Conservation (phyloP, 2,113 vertebrate species). For the Stigmatopora argus region DNA sequence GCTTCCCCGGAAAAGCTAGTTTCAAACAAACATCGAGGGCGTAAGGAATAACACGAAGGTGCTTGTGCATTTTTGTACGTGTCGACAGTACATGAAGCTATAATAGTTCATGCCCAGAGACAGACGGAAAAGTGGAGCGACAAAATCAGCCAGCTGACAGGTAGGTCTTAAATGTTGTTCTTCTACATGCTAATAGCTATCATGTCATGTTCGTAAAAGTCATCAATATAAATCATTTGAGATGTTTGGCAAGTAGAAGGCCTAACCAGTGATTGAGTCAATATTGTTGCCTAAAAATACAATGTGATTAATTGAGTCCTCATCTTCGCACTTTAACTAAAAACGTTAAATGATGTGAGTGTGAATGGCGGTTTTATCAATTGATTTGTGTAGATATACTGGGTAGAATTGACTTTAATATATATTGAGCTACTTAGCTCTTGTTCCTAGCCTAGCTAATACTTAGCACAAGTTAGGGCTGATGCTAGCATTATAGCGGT, state of each 20-base stretch:
- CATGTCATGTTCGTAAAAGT: conserved; percentile 5
- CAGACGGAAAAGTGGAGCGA: conserved; percentile 3
- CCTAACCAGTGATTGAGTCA: not conserved
- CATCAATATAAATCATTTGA: not conserved
- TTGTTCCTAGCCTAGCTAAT: not conserved
- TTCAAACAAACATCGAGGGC: conserved; percentile 10
- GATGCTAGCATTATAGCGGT: not conserved
- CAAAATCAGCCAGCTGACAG: conserved; percentile 5
- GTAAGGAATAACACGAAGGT: not conserved
- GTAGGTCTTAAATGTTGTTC: conserved; percentile 27
- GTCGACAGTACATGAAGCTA: conserved; percentile 1
- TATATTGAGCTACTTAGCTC: not conserved
- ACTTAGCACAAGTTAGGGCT: not conserved
- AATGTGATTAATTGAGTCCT: too few relatives aligned
- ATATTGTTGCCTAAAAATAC: not conserved
- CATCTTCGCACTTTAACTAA: not conserved
- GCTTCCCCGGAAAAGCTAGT: conserved; percentile 51
- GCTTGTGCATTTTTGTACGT: not conserved
- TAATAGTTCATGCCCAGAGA: not conserved
- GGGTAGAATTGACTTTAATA: not conserved
- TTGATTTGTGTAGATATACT: conserved; percentile 7
- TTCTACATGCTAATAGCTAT: not conserved
- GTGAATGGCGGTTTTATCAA: not conserved
- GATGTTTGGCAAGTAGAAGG: not conserved
- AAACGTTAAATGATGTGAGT: not conserved